phyloP scores from a whole-genome alignment of 2,113 vertebrate species.

The Montifringilla adamsi region DNA sequence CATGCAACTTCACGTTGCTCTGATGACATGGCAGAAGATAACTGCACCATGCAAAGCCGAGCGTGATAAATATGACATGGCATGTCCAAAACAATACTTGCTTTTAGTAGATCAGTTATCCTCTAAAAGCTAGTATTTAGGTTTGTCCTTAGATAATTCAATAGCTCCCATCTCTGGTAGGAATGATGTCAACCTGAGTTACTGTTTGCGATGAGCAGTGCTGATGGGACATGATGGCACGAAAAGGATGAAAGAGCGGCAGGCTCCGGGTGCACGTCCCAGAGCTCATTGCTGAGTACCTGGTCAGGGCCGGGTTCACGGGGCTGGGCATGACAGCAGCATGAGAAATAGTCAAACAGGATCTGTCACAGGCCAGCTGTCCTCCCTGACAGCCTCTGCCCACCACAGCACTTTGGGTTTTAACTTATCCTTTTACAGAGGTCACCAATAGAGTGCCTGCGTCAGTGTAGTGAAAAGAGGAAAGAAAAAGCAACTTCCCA shows the following conservation, averaged over 20 bases:
- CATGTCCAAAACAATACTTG: conserved; percentile 53
- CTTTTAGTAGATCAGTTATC: conserved; percentile 68
- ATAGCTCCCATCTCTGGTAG: conserved; percentile 38
- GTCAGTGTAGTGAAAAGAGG: not conserved
- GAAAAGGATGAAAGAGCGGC: conserved; percentile 32
- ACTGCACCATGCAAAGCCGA: conserved; percentile 25
- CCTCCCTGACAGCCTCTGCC: not conserved
- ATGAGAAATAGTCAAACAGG: not conserved
- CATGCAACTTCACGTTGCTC: not conserved
- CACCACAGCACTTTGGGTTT: not conserved
- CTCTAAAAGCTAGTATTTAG: conserved; percentile 71
- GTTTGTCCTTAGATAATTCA: conserved; percentile 70
- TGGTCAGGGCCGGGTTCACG: not conserved
- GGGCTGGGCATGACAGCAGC: fast-evolving
- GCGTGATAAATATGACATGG: conserved; percentile 50
- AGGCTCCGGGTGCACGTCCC: not conserved
- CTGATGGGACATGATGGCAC: conserved; percentile 57
- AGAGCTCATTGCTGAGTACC: not conserved
- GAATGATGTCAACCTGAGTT: conserved; percentile 68
- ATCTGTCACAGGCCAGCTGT: not conserved
- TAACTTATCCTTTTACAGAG: not conserved
- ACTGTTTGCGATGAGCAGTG: conserved; percentile 36
- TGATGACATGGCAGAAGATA: conserved; percentile 42
- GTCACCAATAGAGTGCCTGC: fast-evolving
- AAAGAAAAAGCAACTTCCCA: not conserved